phyloP scores from a whole-genome alignment of 2,888 invertebrate species.

The Pandemis heparana region DNA sequence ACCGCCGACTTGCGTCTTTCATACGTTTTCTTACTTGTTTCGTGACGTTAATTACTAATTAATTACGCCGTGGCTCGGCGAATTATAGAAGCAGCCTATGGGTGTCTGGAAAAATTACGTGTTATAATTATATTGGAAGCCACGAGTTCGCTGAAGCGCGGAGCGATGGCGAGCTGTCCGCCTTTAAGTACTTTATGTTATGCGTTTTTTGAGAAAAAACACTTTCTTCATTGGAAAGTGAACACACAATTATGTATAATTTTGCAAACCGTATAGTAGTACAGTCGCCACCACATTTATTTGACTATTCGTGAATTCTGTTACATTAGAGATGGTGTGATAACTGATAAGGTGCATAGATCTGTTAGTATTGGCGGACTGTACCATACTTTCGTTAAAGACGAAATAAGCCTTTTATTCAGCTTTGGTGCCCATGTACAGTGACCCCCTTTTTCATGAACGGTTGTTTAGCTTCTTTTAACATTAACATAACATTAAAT shows the following conservation, averaged over 20 bases:
- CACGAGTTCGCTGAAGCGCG: neutral
- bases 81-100: neutral
- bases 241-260: neutral
- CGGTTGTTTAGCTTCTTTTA: too few species aligned
- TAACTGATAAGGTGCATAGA: neutral
- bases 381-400: neutral
- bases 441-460: neutral
- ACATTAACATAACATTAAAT: too few species aligned
- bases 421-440: conserved; percentile 1
- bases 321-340: neutral
- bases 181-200: neutral
- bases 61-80: neutral
- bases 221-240: neutral
- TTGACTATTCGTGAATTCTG: neutral
- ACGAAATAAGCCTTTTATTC: neutral
- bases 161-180: neutral
- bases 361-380: neutral
- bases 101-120: neutral
- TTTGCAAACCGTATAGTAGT: neutral
- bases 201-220: neutral
- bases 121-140: conserved; percentile 3
- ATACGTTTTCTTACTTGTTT: neutral
- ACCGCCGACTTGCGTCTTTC: neutral
- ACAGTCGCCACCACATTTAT: neutral
- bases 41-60: neutral